Base-by-base conservation (phyloP, 2,888 invertebrate genomes). In the Monochamus alternatus region DNA sequence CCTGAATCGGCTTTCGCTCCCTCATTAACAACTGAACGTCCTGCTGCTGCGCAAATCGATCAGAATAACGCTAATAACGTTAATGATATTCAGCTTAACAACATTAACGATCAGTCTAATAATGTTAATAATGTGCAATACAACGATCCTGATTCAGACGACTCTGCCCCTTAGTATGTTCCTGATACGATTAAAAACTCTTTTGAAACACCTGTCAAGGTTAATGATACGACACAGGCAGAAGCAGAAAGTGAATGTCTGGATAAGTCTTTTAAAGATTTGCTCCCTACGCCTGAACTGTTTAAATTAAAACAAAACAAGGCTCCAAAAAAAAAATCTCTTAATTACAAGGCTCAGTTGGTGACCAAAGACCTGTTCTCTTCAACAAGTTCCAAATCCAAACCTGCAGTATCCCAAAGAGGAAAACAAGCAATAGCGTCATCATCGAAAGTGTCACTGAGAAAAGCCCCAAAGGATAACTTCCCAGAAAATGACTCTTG, bases 1-100 rank as follows among this genome's bases (percentile, higher is more conserved):
- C 76, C 77, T 14, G 79, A 81, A 70, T 14, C 60, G 38, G 79
- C 81, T 8, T 78, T 73, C 62, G 71, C 75, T 12, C 75, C 75
- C 63, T 62, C 74, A 10, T 59, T 69, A 14, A 7, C 14, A 38
- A 38, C 63, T 12, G 63, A 63, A 43, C 12, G 9, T 8, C 63
- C 44, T 5, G 12, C 2, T 9, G 12, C 8, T 47, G 10, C 8
- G 10, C 47, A 47, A 10, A 12, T 47, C 3, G 7, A 47, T 12
- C 38, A 38, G 38, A 12, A 47, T 3, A 47, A 47, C 8, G 47
- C 8, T 9, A 47, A 47, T 47, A 10, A 44, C 2, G 44, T 44
- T 44, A 9, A 5, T 5, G 44, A 44, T 9, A 44, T 44, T 44
- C 44, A 44, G 9, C 44, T 44, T 44, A 9, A 44, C 44, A 44